phyloP scores from a whole-genome alignment of 2,797 vertebrate genomes.

The Diglossa cyanea region DNA sequence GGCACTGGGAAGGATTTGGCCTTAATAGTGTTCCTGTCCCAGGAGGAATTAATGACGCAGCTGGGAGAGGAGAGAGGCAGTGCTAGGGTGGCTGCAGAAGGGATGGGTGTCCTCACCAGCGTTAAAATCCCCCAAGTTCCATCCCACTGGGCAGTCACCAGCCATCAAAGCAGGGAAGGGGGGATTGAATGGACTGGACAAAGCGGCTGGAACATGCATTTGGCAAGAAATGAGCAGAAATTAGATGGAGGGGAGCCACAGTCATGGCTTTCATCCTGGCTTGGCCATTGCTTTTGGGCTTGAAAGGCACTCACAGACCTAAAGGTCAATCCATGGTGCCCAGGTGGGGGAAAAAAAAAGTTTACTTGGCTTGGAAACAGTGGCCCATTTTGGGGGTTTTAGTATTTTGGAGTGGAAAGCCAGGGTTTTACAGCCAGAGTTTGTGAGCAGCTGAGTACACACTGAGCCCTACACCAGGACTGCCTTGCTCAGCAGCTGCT shows the following conservation, averaged over 20 bases:
- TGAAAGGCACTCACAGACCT: neutral
- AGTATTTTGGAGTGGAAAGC: neutral
- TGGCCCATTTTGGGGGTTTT: fast-evolving
- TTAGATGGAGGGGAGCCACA: neutral
- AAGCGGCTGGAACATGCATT: fast-evolving
- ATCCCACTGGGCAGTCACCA: neutral
- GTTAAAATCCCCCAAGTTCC: neutral
- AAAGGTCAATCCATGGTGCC: neutral
- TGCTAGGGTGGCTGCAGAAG: neutral
- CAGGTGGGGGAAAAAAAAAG: neutral
- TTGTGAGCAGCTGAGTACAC: neutral
- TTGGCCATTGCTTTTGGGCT: neutral
- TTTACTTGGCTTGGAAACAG: neutral
- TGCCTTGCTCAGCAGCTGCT: neutral
- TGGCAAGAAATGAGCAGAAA: neutral
- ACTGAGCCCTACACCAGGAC: neutral
- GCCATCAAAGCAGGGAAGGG: neutral
- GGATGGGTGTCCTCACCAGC: neutral
- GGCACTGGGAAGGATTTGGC: neutral
- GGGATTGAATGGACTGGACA: neutral
- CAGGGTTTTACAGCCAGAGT: neutral
- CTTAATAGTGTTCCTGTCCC: neutral
- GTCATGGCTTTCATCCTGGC: neutral
- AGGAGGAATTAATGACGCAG: neutral
- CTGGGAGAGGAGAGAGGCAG: neutral